Evolutionary conservation across 2,888 invertebrate genomes (phyloP).

Genomic region (Cordylochernes scorpioides): DNA sequence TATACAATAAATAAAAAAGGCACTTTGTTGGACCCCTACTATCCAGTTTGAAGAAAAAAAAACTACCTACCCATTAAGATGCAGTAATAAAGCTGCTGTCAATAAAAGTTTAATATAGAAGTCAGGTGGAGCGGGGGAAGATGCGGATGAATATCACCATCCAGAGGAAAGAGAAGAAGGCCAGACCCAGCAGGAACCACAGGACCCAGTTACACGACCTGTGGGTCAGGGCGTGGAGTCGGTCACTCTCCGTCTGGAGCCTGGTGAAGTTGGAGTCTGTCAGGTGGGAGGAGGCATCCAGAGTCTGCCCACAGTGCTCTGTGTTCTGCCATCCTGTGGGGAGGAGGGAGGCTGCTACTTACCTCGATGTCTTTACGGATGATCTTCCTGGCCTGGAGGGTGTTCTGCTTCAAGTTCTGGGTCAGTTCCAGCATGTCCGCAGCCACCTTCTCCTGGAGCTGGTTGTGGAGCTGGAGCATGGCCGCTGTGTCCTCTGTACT

Average conservation of each 20-base stretch:
- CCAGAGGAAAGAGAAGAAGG: constrained; percentile 59
- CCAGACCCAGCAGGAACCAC: constrained; percentile 63
- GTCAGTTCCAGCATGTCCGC: constrained; percentile 77
- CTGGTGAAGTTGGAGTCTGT: constrained; percentile 51
- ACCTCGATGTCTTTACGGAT: constrained; percentile 69
- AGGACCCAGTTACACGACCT: constrained; percentile 82
- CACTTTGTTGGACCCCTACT: too few relatives aligned
- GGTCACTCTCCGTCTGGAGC: constrained; percentile 48
- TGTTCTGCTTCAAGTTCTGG: constrained; percentile 63
- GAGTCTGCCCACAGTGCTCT: too few relatives aligned
- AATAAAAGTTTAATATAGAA: too few relatives aligned
- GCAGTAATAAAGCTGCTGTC: too few relatives aligned
- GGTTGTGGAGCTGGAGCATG: constrained; percentile 55
- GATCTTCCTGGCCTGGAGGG: constrained; percentile 57
- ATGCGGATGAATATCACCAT: constrained; percentile 25
- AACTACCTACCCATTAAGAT: too few relatives aligned
- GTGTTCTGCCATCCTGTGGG: too few relatives aligned
- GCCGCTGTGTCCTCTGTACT: constrained; percentile 45
- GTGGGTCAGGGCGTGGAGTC: constrained; percentile 53
- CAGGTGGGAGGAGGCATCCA: constrained; percentile 44
- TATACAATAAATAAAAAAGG: too few relatives aligned
- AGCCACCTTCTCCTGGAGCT: constrained; percentile 68
- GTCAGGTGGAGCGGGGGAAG: too few relatives aligned
- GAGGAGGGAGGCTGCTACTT: too few relatives aligned
- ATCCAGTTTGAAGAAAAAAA: too few relatives aligned